Percentiles rank a stretch among this genome's conserved stretches.
Evolutionary conservation across 2,113 vertebrate species (phyloP).

Genomic region (Paradisaea rubra): DNA sequence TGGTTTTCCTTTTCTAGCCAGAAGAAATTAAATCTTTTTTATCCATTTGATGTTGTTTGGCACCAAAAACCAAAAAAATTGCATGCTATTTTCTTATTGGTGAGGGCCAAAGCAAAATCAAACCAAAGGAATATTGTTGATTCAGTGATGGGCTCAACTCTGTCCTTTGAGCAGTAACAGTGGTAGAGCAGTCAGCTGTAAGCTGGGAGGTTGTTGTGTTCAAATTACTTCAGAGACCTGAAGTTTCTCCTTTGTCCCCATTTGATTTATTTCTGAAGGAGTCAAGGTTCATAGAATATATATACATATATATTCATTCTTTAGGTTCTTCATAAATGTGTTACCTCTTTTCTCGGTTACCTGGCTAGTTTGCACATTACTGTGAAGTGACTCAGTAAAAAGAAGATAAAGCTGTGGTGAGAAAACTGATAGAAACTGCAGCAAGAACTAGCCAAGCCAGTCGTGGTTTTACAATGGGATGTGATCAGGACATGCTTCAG

Average conservation of each 20-base stretch:
- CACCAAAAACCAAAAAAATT: not conserved
- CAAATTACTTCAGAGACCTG: not conserved
- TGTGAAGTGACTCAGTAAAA: not conserved
- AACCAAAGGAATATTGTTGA: not conserved
- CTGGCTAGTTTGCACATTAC: not conserved
- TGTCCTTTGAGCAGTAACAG: not conserved
- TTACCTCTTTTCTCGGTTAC: not conserved
- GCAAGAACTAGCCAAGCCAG: not conserved
- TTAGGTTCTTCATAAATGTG: not conserved
- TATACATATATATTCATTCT: not conserved
- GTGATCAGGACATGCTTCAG: not conserved
- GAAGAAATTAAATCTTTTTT: not conserved
- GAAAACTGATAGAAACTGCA: not conserved
- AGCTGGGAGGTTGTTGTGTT: not conserved
- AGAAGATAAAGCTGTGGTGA: not conserved
- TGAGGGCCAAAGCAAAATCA: not conserved
- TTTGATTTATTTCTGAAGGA: not conserved
- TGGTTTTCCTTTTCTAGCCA: not conserved
- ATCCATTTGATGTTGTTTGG: not conserved
- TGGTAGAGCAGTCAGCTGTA: not conserved
- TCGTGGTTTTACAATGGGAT: not conserved
- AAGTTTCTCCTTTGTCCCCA: not conserved
- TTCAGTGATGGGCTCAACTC: not conserved
- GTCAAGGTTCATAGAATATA: not conserved
- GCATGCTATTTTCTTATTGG: not conserved